Percentiles rank a stretch among this genome's conserved stretches.
Evolutionary conservation across 2,797 vertebrate species (phyloP).

Genomic region (Meriones psammophilus): DNA sequence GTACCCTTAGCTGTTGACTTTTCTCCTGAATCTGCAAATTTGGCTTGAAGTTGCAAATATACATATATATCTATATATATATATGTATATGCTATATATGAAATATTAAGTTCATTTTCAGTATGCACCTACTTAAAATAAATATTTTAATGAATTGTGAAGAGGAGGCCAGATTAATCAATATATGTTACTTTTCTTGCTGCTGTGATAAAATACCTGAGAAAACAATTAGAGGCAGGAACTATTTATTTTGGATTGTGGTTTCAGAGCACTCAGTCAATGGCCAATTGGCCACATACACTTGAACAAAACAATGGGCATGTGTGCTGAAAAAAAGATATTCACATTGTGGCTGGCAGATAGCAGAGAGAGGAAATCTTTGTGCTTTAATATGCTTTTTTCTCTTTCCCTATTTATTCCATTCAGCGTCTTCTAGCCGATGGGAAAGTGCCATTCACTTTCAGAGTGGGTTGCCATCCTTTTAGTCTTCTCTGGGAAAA

Average conservation of each 20-base stretch:
- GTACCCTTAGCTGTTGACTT: slow-evolving; percentile 63
- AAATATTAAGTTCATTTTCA: slow-evolving; percentile 62
- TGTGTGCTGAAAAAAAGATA: background rate
- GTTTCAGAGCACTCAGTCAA: background rate
- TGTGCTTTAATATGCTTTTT: background rate
- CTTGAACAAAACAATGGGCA: background rate
- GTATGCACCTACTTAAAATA: slow-evolving; percentile 34
- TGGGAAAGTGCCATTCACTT: background rate
- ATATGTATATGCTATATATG: background rate
- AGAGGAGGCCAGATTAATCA: slow-evolving; percentile 43
- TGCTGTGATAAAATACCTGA: background rate
- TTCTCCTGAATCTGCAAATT: slow-evolving; percentile 62
- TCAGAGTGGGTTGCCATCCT: background rate
- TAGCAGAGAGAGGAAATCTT: background rate
- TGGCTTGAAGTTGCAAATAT: slow-evolving; percentile 57
- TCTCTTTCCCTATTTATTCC: background rate
- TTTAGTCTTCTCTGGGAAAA: background rate
- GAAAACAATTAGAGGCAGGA: background rate
- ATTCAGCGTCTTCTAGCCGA: background rate
- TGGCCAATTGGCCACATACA: background rate
- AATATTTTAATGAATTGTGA: slow-evolving; percentile 58
- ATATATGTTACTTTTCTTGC: background rate
- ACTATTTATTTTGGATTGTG: background rate
- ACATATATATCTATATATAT: background rate
- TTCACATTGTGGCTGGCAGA: background rate